Evolutionary conservation across 2,888 invertebrate genomes (phyloP), one percentile per base, ranked within the genome.

Genomic region (Drosophila setosimentum): DNA sequence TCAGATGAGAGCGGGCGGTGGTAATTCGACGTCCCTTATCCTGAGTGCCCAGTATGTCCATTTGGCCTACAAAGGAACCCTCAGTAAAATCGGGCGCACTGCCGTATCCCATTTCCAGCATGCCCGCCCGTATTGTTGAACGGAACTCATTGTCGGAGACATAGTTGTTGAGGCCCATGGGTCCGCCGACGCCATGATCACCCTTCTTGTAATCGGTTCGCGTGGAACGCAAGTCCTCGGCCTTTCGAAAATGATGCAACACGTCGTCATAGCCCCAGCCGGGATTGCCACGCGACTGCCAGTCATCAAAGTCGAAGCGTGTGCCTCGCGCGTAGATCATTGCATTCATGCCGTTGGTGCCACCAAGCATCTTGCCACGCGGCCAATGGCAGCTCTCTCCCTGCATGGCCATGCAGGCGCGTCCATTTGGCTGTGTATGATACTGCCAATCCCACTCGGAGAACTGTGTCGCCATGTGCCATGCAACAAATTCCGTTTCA

Each of bases 31-130:
- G 96, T 0, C 97, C 97, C 54, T 97, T 94, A 49, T 97, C 94
- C 80, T 97, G 96, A 0, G 97, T 98, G n/a, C 96, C 96, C 93
- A 98, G 96, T 2, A 97, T 95, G 83, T 97, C 93, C 95, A 97
- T 97, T 89, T 97, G 97, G 13, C 97, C 97, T 1, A 97, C 95
- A 92, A 97, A 97, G 75, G 95, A 95, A 68, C 95, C 96, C 27
- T 97, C 97, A 89, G 97, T 97, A 76, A 96, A 95, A 90, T 97
- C 97, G 18, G 96, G 94, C 91, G 57, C 97, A 82, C 95, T 95
- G 45, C 95, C 95, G 87, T 97, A 97, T 24, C 97, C 98, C 78
- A 98, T 93, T 96, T 83, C 96, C 91, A 96, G 96, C 91, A 94
- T 94, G 10, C 97, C 97, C 82, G 97, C 97, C 83, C 97, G 97